Percentiles rank a stretch among this genome's conserved stretches.
phyloP scores from a whole-genome alignment of 2,113 vertebrate species.

The Urocitellus parryii region DNA sequence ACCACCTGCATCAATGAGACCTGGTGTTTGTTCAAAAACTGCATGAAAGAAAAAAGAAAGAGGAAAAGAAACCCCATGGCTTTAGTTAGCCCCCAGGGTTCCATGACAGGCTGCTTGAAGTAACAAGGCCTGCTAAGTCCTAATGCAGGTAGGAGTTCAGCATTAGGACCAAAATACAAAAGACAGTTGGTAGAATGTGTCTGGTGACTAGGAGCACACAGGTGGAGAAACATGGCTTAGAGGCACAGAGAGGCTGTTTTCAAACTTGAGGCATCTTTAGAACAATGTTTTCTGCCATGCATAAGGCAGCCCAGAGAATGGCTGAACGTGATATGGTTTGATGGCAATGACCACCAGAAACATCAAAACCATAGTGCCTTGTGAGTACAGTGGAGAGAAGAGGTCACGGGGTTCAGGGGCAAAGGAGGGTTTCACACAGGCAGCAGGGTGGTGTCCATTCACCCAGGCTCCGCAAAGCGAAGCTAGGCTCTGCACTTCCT shows the following conservation, averaged over 20 bases:
- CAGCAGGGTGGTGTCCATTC: not conserved
- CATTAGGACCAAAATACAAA: not conserved
- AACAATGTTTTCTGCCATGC: not conserved
- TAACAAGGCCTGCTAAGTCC: not conserved
- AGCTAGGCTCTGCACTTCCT: accelerated
- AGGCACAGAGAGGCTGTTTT: not conserved
- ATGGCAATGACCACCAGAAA: not conserved
- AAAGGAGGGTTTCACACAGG: not conserved
- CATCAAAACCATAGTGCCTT: not conserved
- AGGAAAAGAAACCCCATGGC: not conserved
- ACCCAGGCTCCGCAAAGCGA: no score
- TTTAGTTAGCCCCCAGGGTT: not conserved
- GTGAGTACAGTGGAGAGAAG: not conserved
- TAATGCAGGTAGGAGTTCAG: not conserved
- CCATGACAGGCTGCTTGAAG: not conserved
- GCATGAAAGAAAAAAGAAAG: not conserved
- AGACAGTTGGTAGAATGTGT: not conserved
- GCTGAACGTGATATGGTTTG: not conserved
- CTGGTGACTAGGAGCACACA: not conserved
- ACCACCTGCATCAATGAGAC: not conserved
- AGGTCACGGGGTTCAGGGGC: not conserved
- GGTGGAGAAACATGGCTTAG: not conserved
- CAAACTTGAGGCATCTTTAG: not conserved
- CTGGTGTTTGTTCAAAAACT: conserved; percentile 32
- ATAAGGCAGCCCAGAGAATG: not conserved